Percentiles rank a stretch among this genome's conserved stretches.
Evolutionary conservation across 2,113 vertebrate genomes (phyloP).

Genomic region (Nycticryphes semicollaris): DNA sequence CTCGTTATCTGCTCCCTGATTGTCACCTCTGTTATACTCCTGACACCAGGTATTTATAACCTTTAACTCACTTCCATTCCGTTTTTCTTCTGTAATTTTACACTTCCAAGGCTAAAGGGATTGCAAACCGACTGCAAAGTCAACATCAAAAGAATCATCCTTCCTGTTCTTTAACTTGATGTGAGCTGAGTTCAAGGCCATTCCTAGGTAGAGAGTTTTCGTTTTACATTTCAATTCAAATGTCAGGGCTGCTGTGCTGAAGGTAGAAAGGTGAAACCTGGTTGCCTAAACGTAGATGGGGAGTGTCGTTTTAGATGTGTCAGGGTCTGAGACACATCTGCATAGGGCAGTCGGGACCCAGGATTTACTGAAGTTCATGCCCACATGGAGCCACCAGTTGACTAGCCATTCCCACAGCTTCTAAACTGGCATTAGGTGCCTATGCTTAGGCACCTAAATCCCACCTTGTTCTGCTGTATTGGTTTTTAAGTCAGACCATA

Average conservation of each 20-base stretch:
- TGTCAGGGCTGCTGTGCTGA: background rate
- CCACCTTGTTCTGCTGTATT: background rate
- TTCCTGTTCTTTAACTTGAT: background rate
- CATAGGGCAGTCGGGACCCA: background rate
- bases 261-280: background rate
- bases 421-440: background rate
- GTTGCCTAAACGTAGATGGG: background rate
- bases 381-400: fast-evolving
- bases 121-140: background rate
- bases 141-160: background rate
- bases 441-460: background rate
- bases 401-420: background rate
- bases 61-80: background rate
- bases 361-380: background rate
- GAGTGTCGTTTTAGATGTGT: background rate
- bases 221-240: background rate
- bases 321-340: background rate
- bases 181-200: background rate
- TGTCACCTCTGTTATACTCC: constrained; percentile 96
- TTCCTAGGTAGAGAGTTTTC: background rate
- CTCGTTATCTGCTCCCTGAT: constrained; percentile 99
- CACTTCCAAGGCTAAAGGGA: background rate
- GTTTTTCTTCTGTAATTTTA: constrained; percentile 25
- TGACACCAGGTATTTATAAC: constrained; percentile 90
- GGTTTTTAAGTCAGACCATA: background rate